Conservation (phyloP, 2,113 vertebrate genomes). For the Thunnus maccoyii region DNA sequence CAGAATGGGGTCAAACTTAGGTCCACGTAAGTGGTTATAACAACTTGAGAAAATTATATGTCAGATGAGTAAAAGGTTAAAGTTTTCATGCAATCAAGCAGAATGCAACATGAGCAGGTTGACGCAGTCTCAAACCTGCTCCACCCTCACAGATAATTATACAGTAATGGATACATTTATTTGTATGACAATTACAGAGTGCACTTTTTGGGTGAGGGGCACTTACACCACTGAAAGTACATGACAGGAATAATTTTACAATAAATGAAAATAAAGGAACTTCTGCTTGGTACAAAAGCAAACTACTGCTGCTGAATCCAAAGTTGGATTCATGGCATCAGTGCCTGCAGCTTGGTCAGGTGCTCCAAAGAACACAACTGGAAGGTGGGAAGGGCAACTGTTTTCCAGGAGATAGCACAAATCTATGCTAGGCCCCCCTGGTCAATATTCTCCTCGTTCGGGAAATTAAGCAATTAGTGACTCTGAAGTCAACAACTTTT, state of each 20-base stretch:
- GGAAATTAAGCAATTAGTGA: background rate
- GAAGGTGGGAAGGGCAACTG: background rate
- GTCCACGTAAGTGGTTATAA: constrained; percentile 18
- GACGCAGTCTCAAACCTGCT: constrained; percentile 36
- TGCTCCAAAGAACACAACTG: background rate
- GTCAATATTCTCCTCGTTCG: background rate
- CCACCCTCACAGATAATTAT: constrained; percentile 56
- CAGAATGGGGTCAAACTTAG: constrained; percentile 6
- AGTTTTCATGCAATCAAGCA: constrained; percentile 42
- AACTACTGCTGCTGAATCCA: background rate
- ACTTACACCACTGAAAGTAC: constrained; percentile 13
- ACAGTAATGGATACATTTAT: constrained; percentile 43
- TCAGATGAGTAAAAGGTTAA: constrained; percentile 40
- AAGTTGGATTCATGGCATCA: background rate
- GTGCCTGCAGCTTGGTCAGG: background rate
- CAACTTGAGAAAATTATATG: constrained; percentile 62
- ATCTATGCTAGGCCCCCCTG: background rate
- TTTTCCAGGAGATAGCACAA: background rate
- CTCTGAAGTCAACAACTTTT: no score
- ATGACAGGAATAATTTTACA: constrained; percentile 34
- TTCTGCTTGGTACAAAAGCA: background rate
- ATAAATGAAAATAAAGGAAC: background rate
- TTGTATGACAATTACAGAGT: constrained; percentile 28
- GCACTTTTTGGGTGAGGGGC: constrained; percentile 4
- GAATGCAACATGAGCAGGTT: constrained; percentile 25